Conservation (phyloP, 1,140 invertebrate species). For the Dinoponera quadriceps region DNA sequence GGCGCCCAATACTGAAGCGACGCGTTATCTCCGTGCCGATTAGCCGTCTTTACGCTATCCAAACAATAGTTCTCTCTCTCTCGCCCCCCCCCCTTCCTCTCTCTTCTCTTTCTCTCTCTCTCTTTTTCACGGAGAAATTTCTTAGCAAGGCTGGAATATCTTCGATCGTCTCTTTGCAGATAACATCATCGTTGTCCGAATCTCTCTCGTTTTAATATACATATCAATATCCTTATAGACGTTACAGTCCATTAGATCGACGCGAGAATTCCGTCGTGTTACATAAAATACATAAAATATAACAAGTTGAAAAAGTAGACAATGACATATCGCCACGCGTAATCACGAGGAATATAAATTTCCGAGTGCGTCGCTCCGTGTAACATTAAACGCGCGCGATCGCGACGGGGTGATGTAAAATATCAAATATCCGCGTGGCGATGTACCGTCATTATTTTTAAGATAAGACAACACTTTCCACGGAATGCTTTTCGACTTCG, state of each 20-base stretch:
- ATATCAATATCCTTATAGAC: too few relatives aligned
- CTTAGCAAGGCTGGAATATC: background rate
- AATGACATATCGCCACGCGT: constrained; percentile 3
- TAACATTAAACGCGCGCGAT: background rate
- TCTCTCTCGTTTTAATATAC: too few relatives aligned
- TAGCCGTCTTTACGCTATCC: constrained; percentile 5
- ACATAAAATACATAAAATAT: too few relatives aligned
- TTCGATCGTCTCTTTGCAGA: constrained; percentile 19
- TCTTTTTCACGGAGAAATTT: background rate
- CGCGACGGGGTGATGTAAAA: background rate
- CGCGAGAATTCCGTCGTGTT: too few relatives aligned
- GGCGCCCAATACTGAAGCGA: too few relatives aligned
- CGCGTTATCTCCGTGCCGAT: constrained; percentile 10
- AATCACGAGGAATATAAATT: background rate
- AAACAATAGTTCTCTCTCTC: background rate
- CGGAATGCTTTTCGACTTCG: constrained; percentile 39
- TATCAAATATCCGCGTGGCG: background rate
- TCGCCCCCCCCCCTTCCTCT: too few relatives aligned
- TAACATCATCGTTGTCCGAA: constrained; percentile 3
- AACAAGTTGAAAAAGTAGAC: too few relatives aligned
- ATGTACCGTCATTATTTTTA: constrained; percentile 15
- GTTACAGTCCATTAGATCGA: too few relatives aligned
- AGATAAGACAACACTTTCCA: constrained; percentile 40
- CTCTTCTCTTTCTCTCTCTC: too few relatives aligned
- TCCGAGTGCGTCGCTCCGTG: background rate